Conservation (phyloP, 1,140 invertebrate genomes). For the Himalopsyche phryganea region DNA sequence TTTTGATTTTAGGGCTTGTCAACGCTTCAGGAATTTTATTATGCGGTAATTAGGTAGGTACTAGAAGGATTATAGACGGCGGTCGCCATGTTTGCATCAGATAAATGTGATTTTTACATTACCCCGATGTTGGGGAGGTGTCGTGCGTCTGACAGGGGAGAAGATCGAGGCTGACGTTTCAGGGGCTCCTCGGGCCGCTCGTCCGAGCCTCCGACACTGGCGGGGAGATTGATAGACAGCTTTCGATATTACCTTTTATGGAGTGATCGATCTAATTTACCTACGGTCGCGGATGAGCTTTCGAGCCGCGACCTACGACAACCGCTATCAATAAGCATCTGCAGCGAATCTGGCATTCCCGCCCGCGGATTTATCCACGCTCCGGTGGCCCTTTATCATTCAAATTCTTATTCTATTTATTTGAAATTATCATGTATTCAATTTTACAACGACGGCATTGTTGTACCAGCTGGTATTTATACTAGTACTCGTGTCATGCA, state of each 20-base stretch:
- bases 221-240: constrained; percentile 10
- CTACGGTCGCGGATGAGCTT: background rate
- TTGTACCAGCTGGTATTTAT: constrained; percentile 18
- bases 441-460: constrained; percentile 14
- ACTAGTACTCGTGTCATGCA: constrained; percentile 8
- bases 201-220: constrained; percentile 1
- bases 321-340: constrained; percentile 1
- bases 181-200: background rate
- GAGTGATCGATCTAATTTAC: constrained; percentile 12
- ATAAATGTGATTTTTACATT: constrained; percentile 15
- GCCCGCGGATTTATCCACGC: too few species aligned
- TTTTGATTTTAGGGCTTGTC: constrained; percentile 23
- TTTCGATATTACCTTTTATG: constrained; percentile 20
- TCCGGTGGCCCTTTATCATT: too few species aligned
- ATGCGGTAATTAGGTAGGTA: constrained; percentile 46
- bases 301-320: constrained; percentile 20
- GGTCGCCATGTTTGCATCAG: constrained; percentile 51
- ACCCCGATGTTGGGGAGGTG: constrained; percentile 1
- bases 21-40: constrained; percentile 47
- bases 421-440: constrained; percentile 6
- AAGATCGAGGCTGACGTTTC: background rate
- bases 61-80: constrained; percentile 51
- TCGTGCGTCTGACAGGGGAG: constrained; percentile 11
- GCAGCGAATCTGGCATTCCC: constrained; percentile 1
- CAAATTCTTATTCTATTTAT: constrained; percentile 11